These are phyloP conservation scores for Callospermophilus lateralis DNA, from an alignment of 2,113 vertebrate species.

Conservation along the genomic window DNA sequence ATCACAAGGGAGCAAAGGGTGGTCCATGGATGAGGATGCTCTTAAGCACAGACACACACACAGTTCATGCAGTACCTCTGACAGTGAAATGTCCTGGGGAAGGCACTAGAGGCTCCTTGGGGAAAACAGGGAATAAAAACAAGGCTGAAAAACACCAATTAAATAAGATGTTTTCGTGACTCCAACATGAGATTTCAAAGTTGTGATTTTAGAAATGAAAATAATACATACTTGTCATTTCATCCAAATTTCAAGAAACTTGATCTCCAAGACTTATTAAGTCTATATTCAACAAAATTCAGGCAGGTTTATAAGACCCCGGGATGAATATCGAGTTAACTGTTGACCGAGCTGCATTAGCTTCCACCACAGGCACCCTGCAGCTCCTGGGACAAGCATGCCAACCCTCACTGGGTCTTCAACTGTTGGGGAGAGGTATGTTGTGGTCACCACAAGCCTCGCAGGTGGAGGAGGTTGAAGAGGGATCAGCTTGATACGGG, in stretches of 20 bases:
- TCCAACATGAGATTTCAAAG: neutral
- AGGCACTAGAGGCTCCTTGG: neutral
- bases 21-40: neutral
- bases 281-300: constrained; percentile 22
- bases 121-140: neutral
- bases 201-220: constrained; percentile 28
- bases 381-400: neutral
- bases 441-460: neutral
- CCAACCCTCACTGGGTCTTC: neutral
- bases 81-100: neutral
- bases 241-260: constrained; percentile 17
- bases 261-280: constrained; percentile 16
- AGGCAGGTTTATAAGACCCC: neutral
- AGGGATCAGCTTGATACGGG: neutral
- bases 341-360: neutral
- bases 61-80: neutral
- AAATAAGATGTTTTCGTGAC: neutral
- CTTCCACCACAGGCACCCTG: neutral
- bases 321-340: neutral
- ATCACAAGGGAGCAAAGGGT: neutral
- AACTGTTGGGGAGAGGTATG: neutral
- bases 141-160: neutral
- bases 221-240: neutral
- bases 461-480: neutral
- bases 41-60: neutral